Evolutionary conservation across 2,113 vertebrate genomes (phyloP), one percentile per base, ranked within the genome.

Genomic region (Corvus moneduloides): DNA sequence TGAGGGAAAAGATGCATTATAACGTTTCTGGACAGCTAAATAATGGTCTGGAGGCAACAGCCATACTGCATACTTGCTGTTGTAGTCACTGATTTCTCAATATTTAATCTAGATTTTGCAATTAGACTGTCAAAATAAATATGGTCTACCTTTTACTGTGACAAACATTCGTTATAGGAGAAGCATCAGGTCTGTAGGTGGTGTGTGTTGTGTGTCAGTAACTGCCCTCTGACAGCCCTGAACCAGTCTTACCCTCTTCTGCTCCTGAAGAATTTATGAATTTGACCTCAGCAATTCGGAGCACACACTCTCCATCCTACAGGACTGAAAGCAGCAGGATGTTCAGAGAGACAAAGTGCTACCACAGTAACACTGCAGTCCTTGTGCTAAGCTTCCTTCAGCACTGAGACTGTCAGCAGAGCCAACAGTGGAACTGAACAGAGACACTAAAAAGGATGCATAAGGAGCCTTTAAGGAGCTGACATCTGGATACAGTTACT

Each of bases 121-220:
- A 39, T 37, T 52, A 77, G 35, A 24, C 20, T 68, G 23, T 33
- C 22, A 73, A 48, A 46, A 59, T n/a, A 30, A 62, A 59, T 43
- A 33, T 20, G 27, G n/a, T 41, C 27, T 59, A 23, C 16, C 10
- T 83, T 69, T 77, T 48, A 15, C 43, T 48, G 8, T 28, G 79
- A 32, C 54, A 62, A 84, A 8, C 1, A 16, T 24, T 30, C 51
- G 43, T 5, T 55, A 1, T 5, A 58, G 26, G 8, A 77, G 72
- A 66, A 77, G 19, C 22, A 13, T 0, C 0, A 0, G 13, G 28
- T 8, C 20, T 64, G 32, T 17, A 4, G 2, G 16, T 32, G 30
- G 49, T 18, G 28, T 9, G 20, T 27, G 41, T 5, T 28, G 16
- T 49, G 30, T 44, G 48, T 32, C 62, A 82, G 74, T 14, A 52